Evolutionary conservation across 1,140 invertebrate species (phyloP).

Genomic region (Cotesia typhae): DNA sequence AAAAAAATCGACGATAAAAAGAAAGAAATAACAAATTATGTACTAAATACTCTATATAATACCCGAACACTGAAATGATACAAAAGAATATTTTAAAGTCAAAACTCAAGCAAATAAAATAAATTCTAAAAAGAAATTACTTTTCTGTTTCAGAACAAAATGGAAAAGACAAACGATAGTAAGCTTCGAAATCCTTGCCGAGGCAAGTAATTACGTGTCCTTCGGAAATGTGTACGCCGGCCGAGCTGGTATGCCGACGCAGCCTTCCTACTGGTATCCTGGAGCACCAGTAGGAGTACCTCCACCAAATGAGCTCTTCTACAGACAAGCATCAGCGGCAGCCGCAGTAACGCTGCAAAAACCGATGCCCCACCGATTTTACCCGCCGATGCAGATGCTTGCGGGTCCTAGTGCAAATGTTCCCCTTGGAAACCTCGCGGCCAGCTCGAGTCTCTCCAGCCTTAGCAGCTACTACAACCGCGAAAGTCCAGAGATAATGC

Average conservation of each 20-base stretch:
- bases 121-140: slow-evolving; percentile 12
- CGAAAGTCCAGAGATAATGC: slow-evolving; percentile 54
- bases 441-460: slow-evolving; percentile 69
- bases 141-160: slow-evolving; percentile 87
- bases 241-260: slow-evolving; percentile 61
- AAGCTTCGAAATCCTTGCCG: slow-evolving; percentile 92
- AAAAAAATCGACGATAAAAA: too few relatives aligned
- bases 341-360: slow-evolving; percentile 84
- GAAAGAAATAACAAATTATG: too few relatives aligned
- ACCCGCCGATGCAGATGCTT: slow-evolving; percentile 70
- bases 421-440: slow-evolving; percentile 67
- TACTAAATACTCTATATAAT: too few relatives aligned
- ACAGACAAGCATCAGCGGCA: slow-evolving; percentile 75
- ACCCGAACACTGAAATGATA: too few relatives aligned
- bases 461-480: slow-evolving; percentile 76
- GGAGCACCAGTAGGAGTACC: slow-evolving; percentile 67
- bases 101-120: too few relatives aligned
- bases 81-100: too few relatives aligned
- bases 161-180: slow-evolving; percentile 99
- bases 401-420: slow-evolving; percentile 72
- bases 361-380: slow-evolving; percentile 84
- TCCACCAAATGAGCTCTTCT: slow-evolving; percentile 80
- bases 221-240: slow-evolving; percentile 91
- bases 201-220: slow-evolving; percentile 96
- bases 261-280: slow-evolving; percentile 69